Base-by-base conservation (phyloP, 2,888 invertebrate species). In the Synanthedon formicaeformis region DNA sequence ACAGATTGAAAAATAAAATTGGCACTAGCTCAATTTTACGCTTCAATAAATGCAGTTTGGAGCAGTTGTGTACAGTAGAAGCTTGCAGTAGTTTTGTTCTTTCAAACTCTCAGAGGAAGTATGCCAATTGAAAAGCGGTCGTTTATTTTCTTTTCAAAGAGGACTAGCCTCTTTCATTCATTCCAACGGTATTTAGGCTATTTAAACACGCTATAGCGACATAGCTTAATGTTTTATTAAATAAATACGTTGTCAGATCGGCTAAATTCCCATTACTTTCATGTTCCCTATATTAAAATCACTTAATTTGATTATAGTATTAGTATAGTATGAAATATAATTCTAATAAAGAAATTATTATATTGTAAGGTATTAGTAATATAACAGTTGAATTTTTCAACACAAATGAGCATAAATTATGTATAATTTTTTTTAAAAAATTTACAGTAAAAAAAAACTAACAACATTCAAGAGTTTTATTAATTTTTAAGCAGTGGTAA, bases 1-100 rank as follows among this genome's bases (percentile, higher is more conserved):
- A 45, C n/a, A 45, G 45, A 45, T 77, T 77, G 78, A 77, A 79
- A 77, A 81, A 78, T 74, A 76, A 73, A 78, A 81, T 77, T 81
- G 81, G 81, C 81, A 77, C 73, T 71, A 73, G 67, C 71, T 80
- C 80, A 77, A 78, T 82, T 81, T 80, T 73, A 72, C 72, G 75
- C 70, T 62, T 73, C 77, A 72, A 76, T 78, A 75, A 75, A 76
- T 71, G 74, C 78, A 76, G 75, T 77, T 73, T 66, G 67, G 66
- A 65, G 50, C 53, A 53, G 65, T 69, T 74, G 73, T 71, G 70
- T 68, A 63, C 64, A 60, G 64, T 62, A 65, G 58, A 54, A 58
- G 53, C 53, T 23, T 52, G 57, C 59, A 53, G 55, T 64, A 65
- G 62, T 66, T 64, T 56, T 56, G 62, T 57, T 57, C 62, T 65